Conservation (phyloP, 2,797 vertebrate species). For the Rhyacichthys aspro region DNA sequence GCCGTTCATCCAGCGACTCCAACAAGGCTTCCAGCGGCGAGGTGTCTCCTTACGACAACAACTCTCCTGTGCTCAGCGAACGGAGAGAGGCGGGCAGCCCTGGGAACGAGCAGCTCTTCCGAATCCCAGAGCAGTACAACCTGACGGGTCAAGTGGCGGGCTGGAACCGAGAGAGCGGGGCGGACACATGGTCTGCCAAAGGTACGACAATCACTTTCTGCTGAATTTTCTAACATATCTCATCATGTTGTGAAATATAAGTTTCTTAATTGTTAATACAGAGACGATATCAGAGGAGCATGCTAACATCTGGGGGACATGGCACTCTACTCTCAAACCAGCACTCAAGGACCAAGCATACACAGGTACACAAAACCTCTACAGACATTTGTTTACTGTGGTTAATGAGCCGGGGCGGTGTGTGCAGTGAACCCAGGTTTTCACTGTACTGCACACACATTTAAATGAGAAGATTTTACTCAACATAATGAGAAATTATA, state of each 20-base stretch:
- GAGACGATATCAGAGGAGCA: constrained; percentile 83
- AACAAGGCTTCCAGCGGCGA: constrained; percentile 95
- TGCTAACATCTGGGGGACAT: constrained; percentile 95
- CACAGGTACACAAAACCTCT: constrained; percentile 78
- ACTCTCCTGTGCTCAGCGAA: constrained; percentile 92
- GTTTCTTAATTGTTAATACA: constrained; percentile 25
- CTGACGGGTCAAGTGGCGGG: constrained; percentile 81
- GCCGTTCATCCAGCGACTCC: constrained; percentile 92
- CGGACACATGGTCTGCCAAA: constrained; percentile 81
- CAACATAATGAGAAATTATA: no score
- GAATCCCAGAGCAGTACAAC: constrained; percentile 82
- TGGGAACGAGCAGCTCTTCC: constrained; percentile 80
- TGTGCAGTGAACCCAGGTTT: neutral
- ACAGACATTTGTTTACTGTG: no score
- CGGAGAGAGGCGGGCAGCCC: constrained; percentile 78
- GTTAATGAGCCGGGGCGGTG: no score
- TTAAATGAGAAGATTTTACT: no score
- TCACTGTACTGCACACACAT: neutral
- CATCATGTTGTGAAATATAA: neutral
- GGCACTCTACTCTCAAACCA: constrained; percentile 95
- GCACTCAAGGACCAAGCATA: constrained; percentile 85
- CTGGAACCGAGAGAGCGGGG: constrained; percentile 80
- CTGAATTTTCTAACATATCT: no score
- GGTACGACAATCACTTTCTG: constrained; percentile 67
- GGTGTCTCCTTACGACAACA: constrained; percentile 97